These are phyloP conservation scores for Tridacna gigas DNA, from an alignment of 2,888 invertebrate species.

Conservation along the genomic window DNA sequence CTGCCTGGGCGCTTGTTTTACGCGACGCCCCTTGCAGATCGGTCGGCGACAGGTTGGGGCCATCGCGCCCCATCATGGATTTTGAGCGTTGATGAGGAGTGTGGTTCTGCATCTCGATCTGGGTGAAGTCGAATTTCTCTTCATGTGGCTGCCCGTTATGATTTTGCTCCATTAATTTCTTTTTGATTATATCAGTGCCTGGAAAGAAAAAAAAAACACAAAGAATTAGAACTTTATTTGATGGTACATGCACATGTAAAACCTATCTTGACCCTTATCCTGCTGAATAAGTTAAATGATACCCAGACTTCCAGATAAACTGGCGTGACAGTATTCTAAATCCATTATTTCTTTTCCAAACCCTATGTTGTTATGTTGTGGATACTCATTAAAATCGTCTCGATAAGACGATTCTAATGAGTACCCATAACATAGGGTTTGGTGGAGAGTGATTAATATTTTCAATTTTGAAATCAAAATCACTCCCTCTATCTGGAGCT, in stretches of 20 bases:
- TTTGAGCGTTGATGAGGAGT: slow-evolving; percentile 78
- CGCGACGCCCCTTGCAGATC: slow-evolving; percentile 51
- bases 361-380: too few species aligned
- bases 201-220: background rate
- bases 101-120: slow-evolving; percentile 77
- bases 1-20: slow-evolving; percentile 64
- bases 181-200: slow-evolving; percentile 83
- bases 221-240: background rate
- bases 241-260: too few species aligned
- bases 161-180: slow-evolving; percentile 76
- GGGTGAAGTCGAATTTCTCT: slow-evolving; percentile 76
- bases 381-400: too few species aligned
- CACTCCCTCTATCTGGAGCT: background rate
- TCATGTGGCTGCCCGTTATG: slow-evolving; percentile 68
- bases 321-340: too few species aligned
- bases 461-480: too few species aligned
- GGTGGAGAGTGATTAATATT: background rate
- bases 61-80: slow-evolving; percentile 66
- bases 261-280: too few species aligned
- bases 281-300: too few species aligned
- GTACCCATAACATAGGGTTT: background rate
- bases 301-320: too few species aligned
- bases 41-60: slow-evolving; percentile 56
- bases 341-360: too few species aligned
- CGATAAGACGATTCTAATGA: background rate